These are phyloP conservation scores for Chaetophractus vellerosus DNA, from an alignment of 2,797 vertebrate genomes.

Conservation along the genomic window DNA sequence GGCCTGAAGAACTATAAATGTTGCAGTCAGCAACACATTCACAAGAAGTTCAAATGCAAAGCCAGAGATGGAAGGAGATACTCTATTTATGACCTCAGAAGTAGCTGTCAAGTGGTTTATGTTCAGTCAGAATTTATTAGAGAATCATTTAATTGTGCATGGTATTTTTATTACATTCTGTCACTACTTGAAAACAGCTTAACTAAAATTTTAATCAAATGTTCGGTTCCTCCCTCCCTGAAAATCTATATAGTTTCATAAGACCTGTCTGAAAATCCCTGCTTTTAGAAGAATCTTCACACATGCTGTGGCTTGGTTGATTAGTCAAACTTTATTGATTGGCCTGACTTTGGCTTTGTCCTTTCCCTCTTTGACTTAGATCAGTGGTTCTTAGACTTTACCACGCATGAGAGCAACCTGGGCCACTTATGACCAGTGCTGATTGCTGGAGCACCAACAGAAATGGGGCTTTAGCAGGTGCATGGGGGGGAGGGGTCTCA, in stretches of 20 bases:
- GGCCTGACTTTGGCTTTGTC: background rate
- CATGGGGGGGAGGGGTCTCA: background rate
- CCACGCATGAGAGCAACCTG: background rate
- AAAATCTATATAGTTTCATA: background rate
- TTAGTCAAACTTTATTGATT: background rate
- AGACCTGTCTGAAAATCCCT: conserved; percentile 46
- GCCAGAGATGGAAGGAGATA: background rate
- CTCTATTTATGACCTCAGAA: background rate
- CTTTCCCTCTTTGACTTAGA: conserved; percentile 19
- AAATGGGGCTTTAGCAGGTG: background rate
- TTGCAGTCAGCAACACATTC: background rate
- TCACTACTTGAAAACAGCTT: background rate
- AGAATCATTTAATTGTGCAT: background rate
- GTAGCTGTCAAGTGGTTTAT: background rate
- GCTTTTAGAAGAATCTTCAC: conserved; percentile 16
- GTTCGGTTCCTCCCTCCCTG: background rate
- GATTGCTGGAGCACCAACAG: background rate
- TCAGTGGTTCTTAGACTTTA: background rate
- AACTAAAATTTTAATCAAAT: conserved; percentile 1
- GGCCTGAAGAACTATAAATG: background rate
- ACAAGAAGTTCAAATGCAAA: conserved; percentile 29
- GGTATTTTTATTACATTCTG: background rate
- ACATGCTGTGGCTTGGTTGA: background rate
- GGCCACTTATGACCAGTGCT: background rate
- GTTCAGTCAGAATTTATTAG: background rate